phyloP scores from a whole-genome alignment of 2,797 vertebrate species.

The Poecilia gillii region DNA sequence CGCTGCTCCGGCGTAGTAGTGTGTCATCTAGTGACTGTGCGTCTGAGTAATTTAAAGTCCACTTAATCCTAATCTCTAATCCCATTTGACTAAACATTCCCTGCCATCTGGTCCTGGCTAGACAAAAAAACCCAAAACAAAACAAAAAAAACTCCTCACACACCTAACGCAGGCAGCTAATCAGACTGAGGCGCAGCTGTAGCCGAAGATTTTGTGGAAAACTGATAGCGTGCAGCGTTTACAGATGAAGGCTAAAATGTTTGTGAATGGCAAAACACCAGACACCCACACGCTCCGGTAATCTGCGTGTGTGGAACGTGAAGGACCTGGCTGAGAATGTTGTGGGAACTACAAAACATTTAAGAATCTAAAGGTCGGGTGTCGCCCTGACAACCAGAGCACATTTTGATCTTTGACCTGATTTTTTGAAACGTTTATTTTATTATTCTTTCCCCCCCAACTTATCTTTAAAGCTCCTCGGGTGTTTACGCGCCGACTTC shows the following conservation, averaged over 20 bases:
- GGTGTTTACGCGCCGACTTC: conserved; percentile 15
- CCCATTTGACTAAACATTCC: conserved; percentile 82
- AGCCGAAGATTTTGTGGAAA: conserved; percentile 17
- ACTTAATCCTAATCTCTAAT: conserved; percentile 85
- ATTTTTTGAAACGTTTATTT: conserved; percentile 1
- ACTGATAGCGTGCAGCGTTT: conserved; percentile 5
- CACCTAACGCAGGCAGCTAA: conserved; percentile 36
- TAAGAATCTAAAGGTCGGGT: conserved; percentile 21
- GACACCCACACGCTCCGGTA: conserved; percentile 45
- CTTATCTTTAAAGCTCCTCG: not conserved
- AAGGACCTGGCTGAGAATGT: conserved; percentile 50
- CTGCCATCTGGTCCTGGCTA: conserved; percentile 78
- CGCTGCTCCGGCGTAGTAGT: conserved; percentile 47
- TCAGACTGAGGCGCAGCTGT: conserved; percentile 45
- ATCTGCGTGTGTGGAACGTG: conserved; percentile 46
- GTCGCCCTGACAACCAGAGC: conserved; percentile 23
- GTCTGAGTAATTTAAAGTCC: conserved; percentile 75
- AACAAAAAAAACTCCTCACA: conserved; percentile 17
- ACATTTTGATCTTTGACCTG: conserved; percentile 11
- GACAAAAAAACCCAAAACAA: conserved; percentile 41
- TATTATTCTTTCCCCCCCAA: no score
- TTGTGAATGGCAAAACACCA: conserved; percentile 24
- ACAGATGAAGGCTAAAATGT: conserved; percentile 37
- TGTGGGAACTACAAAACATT: conserved; percentile 9
- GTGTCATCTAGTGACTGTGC: conserved; percentile 73